phyloP scores from a whole-genome alignment of 1,140 invertebrate species.

The Phenacoccus solenopsis region DNA sequence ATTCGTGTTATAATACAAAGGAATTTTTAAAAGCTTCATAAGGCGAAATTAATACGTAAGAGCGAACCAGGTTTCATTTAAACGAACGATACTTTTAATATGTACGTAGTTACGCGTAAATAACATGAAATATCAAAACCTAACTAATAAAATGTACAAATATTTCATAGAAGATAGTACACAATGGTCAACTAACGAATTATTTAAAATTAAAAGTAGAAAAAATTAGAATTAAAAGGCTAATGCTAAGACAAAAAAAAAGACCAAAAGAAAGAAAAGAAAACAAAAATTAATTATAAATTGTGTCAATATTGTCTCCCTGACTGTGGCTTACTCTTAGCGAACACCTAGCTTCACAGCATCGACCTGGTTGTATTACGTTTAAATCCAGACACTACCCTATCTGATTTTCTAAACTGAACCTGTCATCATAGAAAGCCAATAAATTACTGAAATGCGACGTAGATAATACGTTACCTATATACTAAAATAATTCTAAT shows the following conservation, averaged over 20 bases:
- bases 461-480: neutral
- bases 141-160: neutral
- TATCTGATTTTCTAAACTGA: neutral
- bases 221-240: constrained; percentile 27
- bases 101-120: neutral
- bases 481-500: too few species aligned
- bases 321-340: constrained; percentile 12
- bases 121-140: neutral
- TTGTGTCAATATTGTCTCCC: constrained; percentile 1
- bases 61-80: too few species aligned
- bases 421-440: constrained; percentile 10
- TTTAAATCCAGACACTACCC: neutral
- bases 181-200: constrained; percentile 1
- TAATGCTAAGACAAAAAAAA: constrained; percentile 14
- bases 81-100: too few species aligned
- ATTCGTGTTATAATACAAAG: too few species aligned
- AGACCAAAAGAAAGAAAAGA: neutral
- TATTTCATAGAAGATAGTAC: neutral
- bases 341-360: constrained; percentile 14
- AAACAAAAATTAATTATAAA: neutral
- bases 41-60: too few species aligned
- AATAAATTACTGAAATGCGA: neutral
- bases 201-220: constrained; percentile 25
- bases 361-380: neutral
- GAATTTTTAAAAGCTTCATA: too few species aligned